Evolutionary conservation across 1,140 invertebrate genomes (phyloP), one percentile per base, ranked within the genome.

Genomic region (Mamestra configurata): DNA sequence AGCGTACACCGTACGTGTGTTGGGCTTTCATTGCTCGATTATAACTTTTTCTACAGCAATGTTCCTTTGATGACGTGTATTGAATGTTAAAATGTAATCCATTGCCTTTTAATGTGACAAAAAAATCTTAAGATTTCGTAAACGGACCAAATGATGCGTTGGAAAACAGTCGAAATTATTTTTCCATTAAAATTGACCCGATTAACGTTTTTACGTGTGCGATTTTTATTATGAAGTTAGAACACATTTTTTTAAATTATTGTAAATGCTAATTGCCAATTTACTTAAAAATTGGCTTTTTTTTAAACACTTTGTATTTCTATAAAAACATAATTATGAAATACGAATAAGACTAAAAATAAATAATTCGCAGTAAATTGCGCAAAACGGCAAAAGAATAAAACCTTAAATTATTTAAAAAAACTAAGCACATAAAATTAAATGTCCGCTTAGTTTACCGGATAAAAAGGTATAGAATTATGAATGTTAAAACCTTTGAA

Each of bases 21-120:
- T 15, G 82, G 53, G 61, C 76, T 55, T 73, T 51, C 46, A 84
- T 71, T 31, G 77, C 73, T 53, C 40, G 71, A 84, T 84, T 84
- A 84, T 77, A 84, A 84, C 79, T 81, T 84, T 78, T 37, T 61
- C 27, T 79, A 59, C 43, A 59, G 11, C 35, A 24, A 37, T 55
- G 27, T 53, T 46, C 13, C 24, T 55, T 57, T 46, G 20, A 72
- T 18, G 61, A 15, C 43, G 37, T 49, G n/a, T 70, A 40, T 40
- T 40, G 61, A 66, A 66, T 66, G 15, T 22, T 10, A 22, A 46
- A 66, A 66, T 18, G 6, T 20, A 22, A 66, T 66, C 37, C 37
- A 43, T 22, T 11, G 18, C 1, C n/a, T 66, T 66, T 43, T 43
- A 57, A 24, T 55, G 43, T 46, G 0, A 1, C 27, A 31, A 49